Percentiles rank a stretch among this genome's conserved stretches.
Evolutionary conservation across 2,113 vertebrate genomes (phyloP).

Genomic region (Balaeniceps rex): DNA sequence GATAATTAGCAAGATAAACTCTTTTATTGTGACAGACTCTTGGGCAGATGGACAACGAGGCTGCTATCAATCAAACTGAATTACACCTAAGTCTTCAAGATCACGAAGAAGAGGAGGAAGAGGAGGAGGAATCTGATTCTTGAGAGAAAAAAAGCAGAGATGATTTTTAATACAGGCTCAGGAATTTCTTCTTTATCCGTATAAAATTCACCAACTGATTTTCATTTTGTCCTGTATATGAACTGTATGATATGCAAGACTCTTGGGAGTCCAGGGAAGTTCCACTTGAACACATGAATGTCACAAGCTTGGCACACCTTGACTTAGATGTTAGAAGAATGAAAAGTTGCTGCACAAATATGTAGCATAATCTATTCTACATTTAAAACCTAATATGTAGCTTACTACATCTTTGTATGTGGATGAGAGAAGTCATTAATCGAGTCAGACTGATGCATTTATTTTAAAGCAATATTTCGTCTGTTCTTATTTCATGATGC

Average conservation of each 20-base stretch:
- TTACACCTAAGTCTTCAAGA: constrained; percentile 68
- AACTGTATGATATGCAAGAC: background rate
- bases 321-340: background rate
- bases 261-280: background rate
- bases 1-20: background rate
- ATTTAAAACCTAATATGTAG: background rate
- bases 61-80: constrained; percentile 78
- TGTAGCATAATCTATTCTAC: constrained; percentile 9
- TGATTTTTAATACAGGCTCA: background rate
- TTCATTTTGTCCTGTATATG: background rate
- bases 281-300: background rate
- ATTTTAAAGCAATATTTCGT: constrained; percentile 33
- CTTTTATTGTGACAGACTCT: constrained; percentile 41
- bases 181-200: background rate
- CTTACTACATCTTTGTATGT: background rate
- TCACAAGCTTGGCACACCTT: background rate
- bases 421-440: background rate
- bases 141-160: constrained; percentile 19
- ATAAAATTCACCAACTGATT: background rate
- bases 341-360: background rate
- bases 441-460: background rate
- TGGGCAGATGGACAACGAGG: constrained; percentile 78
- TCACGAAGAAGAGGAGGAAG: constrained; percentile 64
- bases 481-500: background rate
- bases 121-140: constrained; percentile 74